Conservation (phyloP, 2,113 vertebrate species). For the Pyrgilauda ruficollis region DNA sequence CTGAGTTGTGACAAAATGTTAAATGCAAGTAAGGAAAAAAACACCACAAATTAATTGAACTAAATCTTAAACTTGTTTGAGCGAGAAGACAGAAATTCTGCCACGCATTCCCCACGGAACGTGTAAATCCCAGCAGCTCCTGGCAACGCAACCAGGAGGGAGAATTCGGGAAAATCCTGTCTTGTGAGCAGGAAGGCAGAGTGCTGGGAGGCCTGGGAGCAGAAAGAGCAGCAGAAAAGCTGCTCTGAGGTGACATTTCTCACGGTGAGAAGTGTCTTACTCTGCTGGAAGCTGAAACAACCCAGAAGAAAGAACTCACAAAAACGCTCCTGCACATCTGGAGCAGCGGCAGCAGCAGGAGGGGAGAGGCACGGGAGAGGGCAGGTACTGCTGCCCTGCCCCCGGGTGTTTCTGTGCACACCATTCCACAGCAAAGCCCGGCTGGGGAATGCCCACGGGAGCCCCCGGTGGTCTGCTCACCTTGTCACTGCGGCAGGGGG, state of each 20-base stretch:
- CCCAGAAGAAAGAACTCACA: not conserved
- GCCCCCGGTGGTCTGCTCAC: not conserved
- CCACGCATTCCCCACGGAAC: not conserved
- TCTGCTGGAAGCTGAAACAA: not conserved
- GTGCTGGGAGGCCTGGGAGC: not conserved
- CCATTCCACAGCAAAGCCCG: not conserved
- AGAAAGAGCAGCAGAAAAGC: not conserved
- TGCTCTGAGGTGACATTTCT: not conserved
- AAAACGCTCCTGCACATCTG: not conserved
- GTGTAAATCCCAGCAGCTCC: not conserved
- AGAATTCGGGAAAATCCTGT: not conserved
- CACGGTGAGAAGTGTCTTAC: not conserved
- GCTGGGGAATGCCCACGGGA: not conserved
- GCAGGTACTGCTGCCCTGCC: not conserved
- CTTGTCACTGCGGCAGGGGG: not conserved
- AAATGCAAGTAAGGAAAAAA: not conserved
- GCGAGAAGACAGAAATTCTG: not conserved
- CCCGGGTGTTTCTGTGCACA: not conserved
- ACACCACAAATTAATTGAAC: not conserved
- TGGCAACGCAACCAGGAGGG: not conserved
- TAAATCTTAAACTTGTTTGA: not conserved
- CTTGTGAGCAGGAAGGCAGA: not conserved
- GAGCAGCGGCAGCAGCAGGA: not conserved
- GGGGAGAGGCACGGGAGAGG: not conserved
- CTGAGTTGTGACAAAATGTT: not conserved